Evolutionary conservation across 2,113 vertebrate genomes (phyloP).

Genomic region (Oreocharis arfaki): DNA sequence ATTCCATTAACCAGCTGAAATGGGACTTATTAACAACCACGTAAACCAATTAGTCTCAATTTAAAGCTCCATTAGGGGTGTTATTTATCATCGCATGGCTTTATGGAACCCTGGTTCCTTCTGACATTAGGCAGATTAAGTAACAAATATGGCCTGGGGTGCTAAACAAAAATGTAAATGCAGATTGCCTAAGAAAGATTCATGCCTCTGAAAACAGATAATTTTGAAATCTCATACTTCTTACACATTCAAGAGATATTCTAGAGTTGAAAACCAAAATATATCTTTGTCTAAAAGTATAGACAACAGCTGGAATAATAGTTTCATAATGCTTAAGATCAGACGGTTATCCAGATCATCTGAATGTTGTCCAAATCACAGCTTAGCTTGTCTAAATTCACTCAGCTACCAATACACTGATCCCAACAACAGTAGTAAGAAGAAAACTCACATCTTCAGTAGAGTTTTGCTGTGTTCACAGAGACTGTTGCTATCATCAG

Average conservation of each 20-base stretch:
- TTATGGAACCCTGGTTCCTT: constrained; percentile 48
- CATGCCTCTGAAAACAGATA: neutral
- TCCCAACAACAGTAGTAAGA: neutral
- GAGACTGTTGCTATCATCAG: neutral
- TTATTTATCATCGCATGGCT: constrained; percentile 63
- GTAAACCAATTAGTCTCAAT: constrained; percentile 77
- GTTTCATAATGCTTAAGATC: neutral
- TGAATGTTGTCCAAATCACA: neutral
- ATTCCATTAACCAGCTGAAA: constrained; percentile 75
- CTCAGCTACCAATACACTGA: neutral
- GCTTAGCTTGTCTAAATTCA: too few relatives aligned
- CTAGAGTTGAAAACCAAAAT: neutral
- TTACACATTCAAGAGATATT: neutral
- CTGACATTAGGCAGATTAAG: constrained; percentile 66
- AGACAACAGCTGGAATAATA: neutral
- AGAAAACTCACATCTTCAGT: neutral
- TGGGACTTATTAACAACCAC: constrained; percentile 72
- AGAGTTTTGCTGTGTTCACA: neutral
- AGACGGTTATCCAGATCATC: neutral
- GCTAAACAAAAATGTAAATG: constrained; percentile 59
- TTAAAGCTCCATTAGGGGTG: constrained; percentile 72
- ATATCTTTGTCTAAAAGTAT: neutral
- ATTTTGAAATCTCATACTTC: neutral
- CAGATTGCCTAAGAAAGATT: constrained; percentile 3
- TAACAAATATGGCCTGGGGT: constrained; percentile 58